phyloP scores from a whole-genome alignment of 2,797 vertebrate species.

The Morus bassanus region DNA sequence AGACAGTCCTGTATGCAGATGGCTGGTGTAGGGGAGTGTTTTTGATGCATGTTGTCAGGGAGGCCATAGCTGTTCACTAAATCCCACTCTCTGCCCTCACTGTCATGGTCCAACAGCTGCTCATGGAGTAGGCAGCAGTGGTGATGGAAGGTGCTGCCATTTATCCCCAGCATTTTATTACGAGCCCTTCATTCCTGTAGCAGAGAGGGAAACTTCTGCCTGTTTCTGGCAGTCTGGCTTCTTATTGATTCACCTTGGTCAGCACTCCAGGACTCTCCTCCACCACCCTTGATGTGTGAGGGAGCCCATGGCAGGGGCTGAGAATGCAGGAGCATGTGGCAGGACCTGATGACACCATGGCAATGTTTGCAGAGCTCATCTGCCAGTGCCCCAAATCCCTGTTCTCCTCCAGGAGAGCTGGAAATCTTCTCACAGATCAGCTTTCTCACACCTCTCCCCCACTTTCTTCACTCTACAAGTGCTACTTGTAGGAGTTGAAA shows the following conservation, averaged over 20 bases:
- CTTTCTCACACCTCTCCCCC: constrained; percentile 43
- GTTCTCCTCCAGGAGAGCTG: neutral
- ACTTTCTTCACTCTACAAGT: neutral
- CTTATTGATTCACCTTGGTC: neutral
- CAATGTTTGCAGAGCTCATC: neutral
- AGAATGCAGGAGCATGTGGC: neutral
- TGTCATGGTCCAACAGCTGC: neutral
- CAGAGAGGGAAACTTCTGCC: neutral
- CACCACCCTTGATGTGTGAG: neutral
- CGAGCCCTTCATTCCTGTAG: neutral
- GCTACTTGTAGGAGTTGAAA: neutral
- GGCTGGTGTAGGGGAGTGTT: neutral
- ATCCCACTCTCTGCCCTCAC: neutral
- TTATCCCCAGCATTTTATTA: neutral
- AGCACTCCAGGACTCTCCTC: neutral
- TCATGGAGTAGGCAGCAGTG: neutral
- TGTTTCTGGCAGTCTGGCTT: neutral
- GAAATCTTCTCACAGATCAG: neutral
- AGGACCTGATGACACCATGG: neutral
- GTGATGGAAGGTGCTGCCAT: neutral
- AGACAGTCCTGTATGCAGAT: neutral
- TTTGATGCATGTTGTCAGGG: neutral
- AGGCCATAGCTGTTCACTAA: neutral
- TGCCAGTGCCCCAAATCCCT: neutral
- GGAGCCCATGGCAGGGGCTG: neutral